Conservation (phyloP, 1,140 invertebrate species). For the Neoseiulus cucumeris region DNA sequence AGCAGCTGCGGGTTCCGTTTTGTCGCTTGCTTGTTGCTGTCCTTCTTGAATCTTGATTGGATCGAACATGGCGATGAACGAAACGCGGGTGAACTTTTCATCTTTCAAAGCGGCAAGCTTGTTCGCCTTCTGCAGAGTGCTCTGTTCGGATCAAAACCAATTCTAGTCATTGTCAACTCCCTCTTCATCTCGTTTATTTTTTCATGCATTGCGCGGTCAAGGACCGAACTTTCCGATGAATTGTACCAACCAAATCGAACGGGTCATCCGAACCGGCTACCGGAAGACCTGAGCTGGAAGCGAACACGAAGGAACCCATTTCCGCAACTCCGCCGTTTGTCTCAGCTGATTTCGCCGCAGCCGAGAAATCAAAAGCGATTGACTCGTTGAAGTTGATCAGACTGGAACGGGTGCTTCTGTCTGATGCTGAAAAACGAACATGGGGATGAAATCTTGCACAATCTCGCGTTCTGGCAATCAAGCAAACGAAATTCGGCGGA, state of each 20-base stretch:
- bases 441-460: no score
- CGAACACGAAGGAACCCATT: constrained; percentile 1
- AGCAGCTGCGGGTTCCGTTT: no score
- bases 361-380: constrained; percentile 1
- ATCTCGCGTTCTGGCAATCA: no score
- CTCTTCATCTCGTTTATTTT: no score
- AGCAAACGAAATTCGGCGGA: not conserved
- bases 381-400: not conserved
- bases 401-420: no score
- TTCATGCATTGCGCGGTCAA: no score
- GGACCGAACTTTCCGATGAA: no score
- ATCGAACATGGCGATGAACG: constrained; percentile 5
- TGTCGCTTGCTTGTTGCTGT: no score
- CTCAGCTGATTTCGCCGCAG: not conserved
- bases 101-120: not conserved
- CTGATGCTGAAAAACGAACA: no score
- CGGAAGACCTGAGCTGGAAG: not conserved
- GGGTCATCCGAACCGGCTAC: not conserved
- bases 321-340: not conserved
- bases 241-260: not conserved
- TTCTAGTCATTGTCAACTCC: no score
- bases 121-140: not conserved
- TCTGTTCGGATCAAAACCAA: not conserved
- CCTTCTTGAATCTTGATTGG: not conserved
- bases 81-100: not conserved